Conservation (phyloP, 2,888 invertebrate genomes). For the Orchesellides sinensis region DNA sequence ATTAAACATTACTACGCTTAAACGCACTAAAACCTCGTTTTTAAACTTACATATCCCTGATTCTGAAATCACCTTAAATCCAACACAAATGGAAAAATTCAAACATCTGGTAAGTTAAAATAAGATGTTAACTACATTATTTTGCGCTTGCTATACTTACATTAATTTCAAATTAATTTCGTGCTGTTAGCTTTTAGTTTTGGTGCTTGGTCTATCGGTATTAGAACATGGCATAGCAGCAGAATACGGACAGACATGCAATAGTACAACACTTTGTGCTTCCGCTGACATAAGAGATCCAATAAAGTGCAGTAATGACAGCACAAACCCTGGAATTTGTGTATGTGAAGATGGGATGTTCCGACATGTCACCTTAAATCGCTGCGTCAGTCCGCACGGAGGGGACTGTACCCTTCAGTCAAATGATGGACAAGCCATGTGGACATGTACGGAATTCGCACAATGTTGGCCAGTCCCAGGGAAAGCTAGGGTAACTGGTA, state of each 20-base stretch:
- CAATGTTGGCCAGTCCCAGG: background rate
- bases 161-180: too few relatives aligned
- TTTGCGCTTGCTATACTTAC: too few relatives aligned
- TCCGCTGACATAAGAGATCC: background rate
- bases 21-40: too few relatives aligned
- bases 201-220: too few relatives aligned
- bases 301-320: background rate
- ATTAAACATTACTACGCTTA: too few relatives aligned
- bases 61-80: too few relatives aligned
- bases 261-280: background rate
- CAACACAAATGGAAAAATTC: too few relatives aligned
- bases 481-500: background rate
- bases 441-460: slow-evolving; percentile 32
- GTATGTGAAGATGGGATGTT: slow-evolving; percentile 1
- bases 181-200: too few relatives aligned
- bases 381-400: slow-evolving; percentile 23
- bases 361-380: background rate
- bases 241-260: slow-evolving; percentile 17
- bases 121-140: too few relatives aligned
- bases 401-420: background rate
- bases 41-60: too few relatives aligned
- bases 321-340: background rate
- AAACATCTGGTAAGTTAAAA: too few relatives aligned
- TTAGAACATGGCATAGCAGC: too few relatives aligned
- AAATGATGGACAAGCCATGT: background rate